These are phyloP conservation scores for Engraulis encrasicolus DNA, from an alignment of 2,113 vertebrate genomes.

Conservation along the genomic window DNA sequence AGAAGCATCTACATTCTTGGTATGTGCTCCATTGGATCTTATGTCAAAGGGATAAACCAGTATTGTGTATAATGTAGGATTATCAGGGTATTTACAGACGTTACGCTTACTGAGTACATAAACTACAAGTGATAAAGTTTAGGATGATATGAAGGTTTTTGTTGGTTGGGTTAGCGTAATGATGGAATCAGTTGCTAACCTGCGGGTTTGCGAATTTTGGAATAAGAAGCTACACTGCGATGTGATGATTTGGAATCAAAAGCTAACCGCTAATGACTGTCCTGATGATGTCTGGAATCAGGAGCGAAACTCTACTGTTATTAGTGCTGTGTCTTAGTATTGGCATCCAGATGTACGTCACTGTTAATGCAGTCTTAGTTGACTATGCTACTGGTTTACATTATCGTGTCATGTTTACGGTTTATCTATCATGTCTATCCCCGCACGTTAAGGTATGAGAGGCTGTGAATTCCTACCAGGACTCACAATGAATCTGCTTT, in stretches of 20 bases:
- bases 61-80: not conserved
- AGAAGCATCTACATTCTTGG: not conserved
- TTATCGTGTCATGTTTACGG: not conserved
- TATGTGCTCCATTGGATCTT: not conserved
- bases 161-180: not conserved
- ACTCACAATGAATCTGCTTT: not conserved
- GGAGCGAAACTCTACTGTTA: too few species aligned
- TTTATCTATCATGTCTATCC: not conserved
- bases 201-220: too few species aligned
- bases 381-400: not conserved
- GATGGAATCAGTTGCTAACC: not conserved
- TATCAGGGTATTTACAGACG: conserved; percentile 4
- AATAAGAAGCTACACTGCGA: too few species aligned
- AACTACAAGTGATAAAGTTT: not conserved
- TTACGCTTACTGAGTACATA: not conserved
- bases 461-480: not conserved
- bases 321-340: too few species aligned
- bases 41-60: not conserved
- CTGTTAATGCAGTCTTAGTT: too few species aligned
- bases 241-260: too few species aligned
- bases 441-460: not conserved
- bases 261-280: too few species aligned
- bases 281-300: too few species aligned
- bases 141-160: not conserved
- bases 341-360: too few species aligned